These are phyloP conservation scores for Synanthedon myopaeformis DNA, from an alignment of 2,888 invertebrate species.

Conservation along the genomic window DNA sequence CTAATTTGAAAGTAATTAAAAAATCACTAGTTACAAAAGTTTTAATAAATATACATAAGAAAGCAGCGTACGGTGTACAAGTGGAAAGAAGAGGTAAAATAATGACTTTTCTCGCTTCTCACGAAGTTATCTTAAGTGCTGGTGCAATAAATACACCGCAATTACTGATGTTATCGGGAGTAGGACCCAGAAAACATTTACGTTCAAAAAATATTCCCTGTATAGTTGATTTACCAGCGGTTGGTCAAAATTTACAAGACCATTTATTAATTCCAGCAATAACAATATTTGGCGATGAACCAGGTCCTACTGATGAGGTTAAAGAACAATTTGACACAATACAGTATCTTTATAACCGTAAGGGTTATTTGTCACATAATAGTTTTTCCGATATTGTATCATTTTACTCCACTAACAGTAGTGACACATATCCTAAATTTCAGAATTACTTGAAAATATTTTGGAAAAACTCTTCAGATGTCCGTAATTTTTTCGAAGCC, in stretches of 20 bases:
- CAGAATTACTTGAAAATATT: slow-evolving; percentile 22
- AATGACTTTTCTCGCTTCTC: slow-evolving; percentile 23
- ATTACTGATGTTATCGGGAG: slow-evolving; percentile 55
- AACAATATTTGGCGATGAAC: slow-evolving; percentile 29
- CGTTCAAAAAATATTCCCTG: slow-evolving; percentile 33
- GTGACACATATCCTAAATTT: slow-evolving; percentile 32
- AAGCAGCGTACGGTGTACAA: slow-evolving; percentile 46
- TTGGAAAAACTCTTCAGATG: slow-evolving; percentile 42
- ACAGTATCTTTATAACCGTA: slow-evolving; percentile 59
- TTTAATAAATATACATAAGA: slow-evolving; percentile 46
- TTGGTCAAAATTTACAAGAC: slow-evolving; percentile 68
- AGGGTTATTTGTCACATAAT: slow-evolving; percentile 56
- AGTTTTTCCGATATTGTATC: slow-evolving; percentile 73
- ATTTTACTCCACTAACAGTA: slow-evolving; percentile 53
- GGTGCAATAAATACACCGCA: slow-evolving; percentile 45
- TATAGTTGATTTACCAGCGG: slow-evolving; percentile 44
- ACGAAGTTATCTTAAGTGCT: slow-evolving; percentile 44
- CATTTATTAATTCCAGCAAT: slow-evolving; percentile 45
- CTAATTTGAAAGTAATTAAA: slow-evolving; percentile 47
- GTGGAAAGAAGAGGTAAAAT: slow-evolving; percentile 22
- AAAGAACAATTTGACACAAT: slow-evolving; percentile 33
- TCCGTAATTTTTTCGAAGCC: slow-evolving; percentile 22
- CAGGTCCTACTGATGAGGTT: slow-evolving; percentile 19
- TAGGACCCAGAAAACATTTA: slow-evolving; percentile 45
- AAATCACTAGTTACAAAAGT: slow-evolving; percentile 59